phyloP scores from a whole-genome alignment of 2,888 invertebrate genomes.

The Mythimna albipuncta region DNA sequence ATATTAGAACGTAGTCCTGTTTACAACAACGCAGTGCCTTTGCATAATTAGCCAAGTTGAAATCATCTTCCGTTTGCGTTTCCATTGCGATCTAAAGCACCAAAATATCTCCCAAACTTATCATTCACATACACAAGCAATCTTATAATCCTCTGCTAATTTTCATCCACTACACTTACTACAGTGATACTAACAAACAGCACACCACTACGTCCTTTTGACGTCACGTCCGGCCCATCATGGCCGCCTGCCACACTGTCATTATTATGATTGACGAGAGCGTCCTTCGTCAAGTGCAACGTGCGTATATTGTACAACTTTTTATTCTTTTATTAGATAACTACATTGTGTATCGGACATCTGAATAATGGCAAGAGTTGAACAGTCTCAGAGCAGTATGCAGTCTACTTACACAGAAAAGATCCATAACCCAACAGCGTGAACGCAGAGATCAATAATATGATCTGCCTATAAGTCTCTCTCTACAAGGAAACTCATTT shows the following conservation, averaged over 20 bases:
- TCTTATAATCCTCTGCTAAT: background rate
- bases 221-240: constrained; percentile 77
- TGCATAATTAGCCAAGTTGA: background rate
- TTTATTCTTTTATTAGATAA: constrained; percentile 6
- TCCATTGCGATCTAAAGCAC: background rate
- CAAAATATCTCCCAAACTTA: background rate
- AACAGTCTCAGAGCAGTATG: background rate
- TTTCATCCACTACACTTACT: constrained; percentile 12
- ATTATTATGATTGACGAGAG: constrained; percentile 69
- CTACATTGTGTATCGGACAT: background rate
- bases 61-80: too few species aligned
- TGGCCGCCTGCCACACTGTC: constrained; percentile 65
- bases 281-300: constrained; percentile 59
- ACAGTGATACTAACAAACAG: constrained; percentile 7
- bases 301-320: constrained; percentile 5
- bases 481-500: background rate
- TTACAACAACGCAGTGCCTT: background rate
- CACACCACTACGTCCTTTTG: constrained; percentile 53
- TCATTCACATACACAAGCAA: background rate
- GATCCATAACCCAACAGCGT: too few species aligned
- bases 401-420: too few species aligned
- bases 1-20: too few species aligned
- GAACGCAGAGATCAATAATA: background rate
- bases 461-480: background rate
- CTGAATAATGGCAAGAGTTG: background rate